Conservation (phyloP, 1,140 invertebrate genomes). For the Drosophila setifemur region DNA sequence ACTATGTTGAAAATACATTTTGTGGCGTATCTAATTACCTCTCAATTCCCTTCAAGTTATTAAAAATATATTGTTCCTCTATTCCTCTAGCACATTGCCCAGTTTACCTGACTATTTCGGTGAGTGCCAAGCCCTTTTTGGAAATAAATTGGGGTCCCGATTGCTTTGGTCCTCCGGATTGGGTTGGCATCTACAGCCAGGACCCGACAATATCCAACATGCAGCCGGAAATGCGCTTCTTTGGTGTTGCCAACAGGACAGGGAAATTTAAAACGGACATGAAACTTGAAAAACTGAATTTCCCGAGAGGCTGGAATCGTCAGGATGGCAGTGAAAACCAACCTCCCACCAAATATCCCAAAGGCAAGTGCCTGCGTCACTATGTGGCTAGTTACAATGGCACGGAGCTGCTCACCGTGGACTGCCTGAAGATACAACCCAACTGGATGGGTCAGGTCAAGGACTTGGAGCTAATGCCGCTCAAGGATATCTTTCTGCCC, state of each 20-base stretch:
- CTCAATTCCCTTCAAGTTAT: no score
- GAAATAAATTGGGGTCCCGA: slow-evolving; percentile 84
- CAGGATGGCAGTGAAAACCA: slow-evolving; percentile 51
- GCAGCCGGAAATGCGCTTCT: slow-evolving; percentile 57
- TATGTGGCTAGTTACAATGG: slow-evolving; percentile 84
- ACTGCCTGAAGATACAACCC: slow-evolving; percentile 86
- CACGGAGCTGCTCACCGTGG: slow-evolving; percentile 82
- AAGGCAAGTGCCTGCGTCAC: slow-evolving; percentile 82
- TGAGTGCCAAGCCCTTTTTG: slow-evolving; percentile 77
- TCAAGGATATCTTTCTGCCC: slow-evolving; percentile 73
- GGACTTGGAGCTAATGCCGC: slow-evolving; percentile 49
- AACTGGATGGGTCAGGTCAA: slow-evolving; percentile 86
- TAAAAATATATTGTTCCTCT: neutral
- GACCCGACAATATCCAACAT: slow-evolving; percentile 66
- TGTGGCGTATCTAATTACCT: no score
- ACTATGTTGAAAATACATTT: no score
- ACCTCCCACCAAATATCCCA: slow-evolving; percentile 51
- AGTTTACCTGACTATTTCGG: slow-evolving; percentile 64
- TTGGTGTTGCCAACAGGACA: slow-evolving; percentile 55
- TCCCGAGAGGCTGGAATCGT: slow-evolving; percentile 84
- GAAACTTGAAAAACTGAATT: slow-evolving; percentile 82
- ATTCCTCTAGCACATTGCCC: slow-evolving; percentile 51
- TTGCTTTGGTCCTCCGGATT: slow-evolving; percentile 75
- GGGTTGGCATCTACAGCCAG: slow-evolving; percentile 71
- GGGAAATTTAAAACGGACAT: slow-evolving; percentile 83